Evolutionary conservation across 2,888 invertebrate genomes (phyloP).

Genomic region (Drosophila siamana): DNA sequence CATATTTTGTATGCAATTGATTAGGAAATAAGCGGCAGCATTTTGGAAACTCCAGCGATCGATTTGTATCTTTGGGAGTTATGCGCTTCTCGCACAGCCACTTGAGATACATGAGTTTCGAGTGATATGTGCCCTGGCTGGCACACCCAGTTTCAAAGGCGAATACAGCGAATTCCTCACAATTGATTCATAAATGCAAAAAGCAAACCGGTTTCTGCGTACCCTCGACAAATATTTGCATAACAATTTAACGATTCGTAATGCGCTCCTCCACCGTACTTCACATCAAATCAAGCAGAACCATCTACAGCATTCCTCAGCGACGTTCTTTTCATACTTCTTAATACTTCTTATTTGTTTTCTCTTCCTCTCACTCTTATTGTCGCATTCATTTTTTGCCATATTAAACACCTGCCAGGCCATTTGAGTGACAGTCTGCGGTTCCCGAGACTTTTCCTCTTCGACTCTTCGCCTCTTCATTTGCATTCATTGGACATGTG

Average conservation of each 20-base stretch:
- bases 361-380: neutral
- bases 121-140: slow-evolving; percentile 9
- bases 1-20: slow-evolving; percentile 53
- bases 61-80: slow-evolving; percentile 18
- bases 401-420: slow-evolving; percentile 42
- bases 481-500: slow-evolving; percentile 37
- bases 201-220: slow-evolving; percentile 51
- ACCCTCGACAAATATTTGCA: slow-evolving; percentile 48
- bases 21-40: slow-evolving; percentile 64
- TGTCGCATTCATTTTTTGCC: slow-evolving; percentile 18
- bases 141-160: slow-evolving; percentile 57
- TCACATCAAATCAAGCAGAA: slow-evolving; percentile 74
- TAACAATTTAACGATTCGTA: slow-evolving; percentile 42
- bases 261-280: slow-evolving; percentile 27
- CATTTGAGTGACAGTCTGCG: slow-evolving; percentile 31
- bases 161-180: slow-evolving; percentile 61
- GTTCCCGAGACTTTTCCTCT: slow-evolving; percentile 19
- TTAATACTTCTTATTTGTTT: slow-evolving; percentile 2
- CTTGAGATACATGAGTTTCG: slow-evolving; percentile 22
- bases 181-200: slow-evolving; percentile 65
- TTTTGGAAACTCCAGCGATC: slow-evolving; percentile 12
- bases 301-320: slow-evolving; percentile 52
- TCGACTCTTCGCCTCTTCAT: slow-evolving; percentile 22
- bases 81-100: neutral
- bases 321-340: slow-evolving; percentile 22